A percentile compares a stretch with the other conserved stretches of the same genome.
phyloP scores from a whole-genome alignment of 2,888 invertebrate species.

The Cotesia congregata region DNA sequence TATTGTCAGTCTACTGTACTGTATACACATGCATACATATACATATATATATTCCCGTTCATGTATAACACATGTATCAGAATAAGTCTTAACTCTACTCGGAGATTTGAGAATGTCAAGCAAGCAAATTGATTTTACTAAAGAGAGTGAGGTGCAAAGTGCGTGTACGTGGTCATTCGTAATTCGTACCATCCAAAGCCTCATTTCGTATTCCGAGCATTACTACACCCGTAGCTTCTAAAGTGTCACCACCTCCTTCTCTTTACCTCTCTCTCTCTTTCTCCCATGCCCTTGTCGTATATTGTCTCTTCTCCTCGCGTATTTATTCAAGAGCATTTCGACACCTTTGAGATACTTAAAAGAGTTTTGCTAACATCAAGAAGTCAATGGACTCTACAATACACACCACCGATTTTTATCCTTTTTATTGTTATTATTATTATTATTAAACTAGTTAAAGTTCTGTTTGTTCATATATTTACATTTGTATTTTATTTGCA shows the following conservation, averaged over 20 bases:
- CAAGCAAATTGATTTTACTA: slow-evolving; percentile 14
- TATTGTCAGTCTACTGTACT: neutral
- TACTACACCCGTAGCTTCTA: slow-evolving; percentile 44
- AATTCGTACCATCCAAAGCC: slow-evolving; percentile 49
- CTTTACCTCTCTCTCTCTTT: slow-evolving; percentile 1
- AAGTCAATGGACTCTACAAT: slow-evolving; percentile 54
- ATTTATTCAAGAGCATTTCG: slow-evolving; percentile 64
- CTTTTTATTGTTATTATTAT: neutral
- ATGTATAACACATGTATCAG: neutral
- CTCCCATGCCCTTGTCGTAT: slow-evolving; percentile 42
- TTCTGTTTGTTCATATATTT: neutral
- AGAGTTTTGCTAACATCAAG: slow-evolving; percentile 57
- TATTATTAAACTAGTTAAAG: neutral
- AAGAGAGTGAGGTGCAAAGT: slow-evolving; percentile 4
- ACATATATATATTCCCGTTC: neutral
- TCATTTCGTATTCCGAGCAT: slow-evolving; percentile 58
- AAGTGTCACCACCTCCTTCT: slow-evolving; percentile 6
- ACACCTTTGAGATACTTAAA: slow-evolving; percentile 62
- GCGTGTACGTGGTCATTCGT: slow-evolving; percentile 51
- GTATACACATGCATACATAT: neutral
- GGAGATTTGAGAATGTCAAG: slow-evolving; percentile 16
- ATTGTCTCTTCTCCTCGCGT: slow-evolving; percentile 50
- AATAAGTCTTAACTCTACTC: slow-evolving; percentile 1
- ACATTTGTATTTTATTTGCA: neutral
- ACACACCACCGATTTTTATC: neutral